Evolutionary conservation across 2,113 vertebrate genomes (phyloP).

Genomic region (Lagopus muta): DNA sequence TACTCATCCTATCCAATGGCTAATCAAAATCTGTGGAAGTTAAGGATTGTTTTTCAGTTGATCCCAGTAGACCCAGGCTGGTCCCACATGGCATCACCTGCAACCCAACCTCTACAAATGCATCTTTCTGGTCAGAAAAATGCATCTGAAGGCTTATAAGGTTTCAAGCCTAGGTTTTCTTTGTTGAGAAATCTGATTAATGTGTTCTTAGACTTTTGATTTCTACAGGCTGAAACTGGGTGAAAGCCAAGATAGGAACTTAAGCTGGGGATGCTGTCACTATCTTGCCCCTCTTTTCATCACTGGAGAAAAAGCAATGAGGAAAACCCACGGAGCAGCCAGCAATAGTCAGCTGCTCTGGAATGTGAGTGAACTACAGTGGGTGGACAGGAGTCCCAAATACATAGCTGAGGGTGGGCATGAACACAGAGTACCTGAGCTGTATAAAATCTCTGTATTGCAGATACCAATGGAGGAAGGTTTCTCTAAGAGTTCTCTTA

Average conservation of each 20-base stretch:
- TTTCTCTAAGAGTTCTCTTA: neutral
- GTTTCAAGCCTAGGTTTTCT: neutral
- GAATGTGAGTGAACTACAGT: neutral
- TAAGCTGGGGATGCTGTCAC: neutral
- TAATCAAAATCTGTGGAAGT: neutral
- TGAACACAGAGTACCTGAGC: neutral
- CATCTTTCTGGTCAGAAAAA: neutral
- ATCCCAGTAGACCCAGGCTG: neutral
- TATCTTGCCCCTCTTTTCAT: neutral
- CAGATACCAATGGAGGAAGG: neutral
- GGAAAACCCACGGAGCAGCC: neutral
- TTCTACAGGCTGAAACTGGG: neutral
- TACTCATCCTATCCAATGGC: neutral
- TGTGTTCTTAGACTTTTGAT: accelerated
- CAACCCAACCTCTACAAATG: neutral
- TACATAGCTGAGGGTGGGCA: neutral
- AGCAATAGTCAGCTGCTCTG: neutral
- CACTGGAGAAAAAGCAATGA: neutral
- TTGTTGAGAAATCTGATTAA: neutral
- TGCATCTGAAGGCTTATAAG: neutral
- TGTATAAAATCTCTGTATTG: neutral
- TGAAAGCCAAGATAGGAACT: neutral
- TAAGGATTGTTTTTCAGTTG: neutral
- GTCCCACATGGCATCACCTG: neutral
- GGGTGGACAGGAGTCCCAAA: neutral